A percentile compares a stretch with the other conserved stretches of the same genome.
phyloP scores from a whole-genome alignment of 1,140 invertebrate species.

The Drosophila mayri region DNA sequence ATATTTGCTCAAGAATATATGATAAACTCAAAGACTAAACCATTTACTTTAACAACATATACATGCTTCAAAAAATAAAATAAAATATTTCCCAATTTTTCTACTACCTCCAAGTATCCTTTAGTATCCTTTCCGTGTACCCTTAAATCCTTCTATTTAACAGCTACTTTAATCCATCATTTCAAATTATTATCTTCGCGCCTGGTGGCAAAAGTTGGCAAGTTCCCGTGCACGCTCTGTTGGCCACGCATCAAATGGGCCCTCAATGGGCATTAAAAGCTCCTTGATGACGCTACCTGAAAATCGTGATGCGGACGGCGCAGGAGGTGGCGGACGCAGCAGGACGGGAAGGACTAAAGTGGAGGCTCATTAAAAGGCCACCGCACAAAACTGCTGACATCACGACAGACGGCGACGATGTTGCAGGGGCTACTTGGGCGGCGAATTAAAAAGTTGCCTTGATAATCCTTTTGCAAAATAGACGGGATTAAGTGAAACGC shows the following conservation, averaged over 20 bases:
- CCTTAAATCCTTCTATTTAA: constrained; percentile 54
- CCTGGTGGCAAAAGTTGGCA: constrained; percentile 52
- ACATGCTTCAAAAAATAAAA: neutral
- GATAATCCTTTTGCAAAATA: constrained; percentile 83
- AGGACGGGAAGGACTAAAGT: constrained; percentile 10
- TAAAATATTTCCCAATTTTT: constrained; percentile 4
- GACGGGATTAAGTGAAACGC: constrained; percentile 81
- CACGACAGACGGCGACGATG: constrained; percentile 46
- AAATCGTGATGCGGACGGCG: neutral
- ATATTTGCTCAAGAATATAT: neutral
- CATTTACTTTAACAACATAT: too few relatives aligned
- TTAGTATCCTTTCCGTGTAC: neutral
- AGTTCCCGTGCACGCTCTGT: constrained; percentile 58
- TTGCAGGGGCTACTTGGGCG: constrained; percentile 34
- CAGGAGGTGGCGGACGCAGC: too few relatives aligned
- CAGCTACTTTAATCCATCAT: constrained; percentile 73
- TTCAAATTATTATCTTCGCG: constrained; percentile 77
- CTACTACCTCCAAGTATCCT: neutral
- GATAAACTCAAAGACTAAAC: neutral
- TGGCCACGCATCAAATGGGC: constrained; percentile 78
- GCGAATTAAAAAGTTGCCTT: constrained; percentile 82
- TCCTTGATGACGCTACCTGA: constrained; percentile 18
- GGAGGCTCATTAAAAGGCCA: constrained; percentile 69
- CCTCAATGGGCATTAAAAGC: constrained; percentile 73
- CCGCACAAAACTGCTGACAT: constrained; percentile 80